Evolutionary conservation across 2,797 vertebrate species (phyloP).

Genomic region (Sebastes aleutianus): DNA sequence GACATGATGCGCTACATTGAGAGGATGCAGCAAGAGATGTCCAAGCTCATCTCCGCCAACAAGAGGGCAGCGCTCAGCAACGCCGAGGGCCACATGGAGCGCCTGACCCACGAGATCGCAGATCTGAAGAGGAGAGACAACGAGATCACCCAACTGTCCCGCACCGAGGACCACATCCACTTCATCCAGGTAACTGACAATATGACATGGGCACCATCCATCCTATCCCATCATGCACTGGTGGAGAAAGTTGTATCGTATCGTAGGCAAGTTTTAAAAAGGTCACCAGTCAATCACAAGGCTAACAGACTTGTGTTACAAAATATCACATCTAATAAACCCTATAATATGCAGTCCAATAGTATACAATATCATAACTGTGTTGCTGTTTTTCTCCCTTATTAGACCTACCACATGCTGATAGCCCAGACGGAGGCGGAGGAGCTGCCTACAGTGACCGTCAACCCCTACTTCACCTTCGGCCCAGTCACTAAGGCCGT

Average conservation of each 20-base stretch:
- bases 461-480: constrained; percentile 85
- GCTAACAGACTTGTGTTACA: too few species aligned
- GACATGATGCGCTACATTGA: constrained; percentile 86
- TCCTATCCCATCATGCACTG: background rate
- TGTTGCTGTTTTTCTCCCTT: background rate
- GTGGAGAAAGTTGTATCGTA: background rate
- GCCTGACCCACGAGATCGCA: constrained; percentile 80
- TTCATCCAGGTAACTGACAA: constrained; percentile 83
- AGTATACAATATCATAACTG: background rate
- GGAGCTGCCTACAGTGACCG: constrained; percentile 81
- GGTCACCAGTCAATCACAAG: too few species aligned
- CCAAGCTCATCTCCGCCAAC: constrained; percentile 83
- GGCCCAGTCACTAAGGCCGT: constrained; percentile 81
- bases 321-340: too few species aligned
- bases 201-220: background rate
- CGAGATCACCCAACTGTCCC: constrained; percentile 84
- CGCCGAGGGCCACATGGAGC: constrained; percentile 84
- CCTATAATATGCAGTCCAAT: too few species aligned
- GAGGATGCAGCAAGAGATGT: constrained; percentile 86
- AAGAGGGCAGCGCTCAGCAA: constrained; percentile 82
- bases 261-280: too few species aligned
- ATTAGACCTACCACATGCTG: constrained; percentile 84
- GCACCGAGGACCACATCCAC: constrained; percentile 87
- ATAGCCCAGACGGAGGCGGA: constrained; percentile 84
- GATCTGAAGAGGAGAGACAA: constrained; percentile 84